Base-by-base conservation (phyloP, 1,140 invertebrate genomes). In the Dryas iulia region DNA sequence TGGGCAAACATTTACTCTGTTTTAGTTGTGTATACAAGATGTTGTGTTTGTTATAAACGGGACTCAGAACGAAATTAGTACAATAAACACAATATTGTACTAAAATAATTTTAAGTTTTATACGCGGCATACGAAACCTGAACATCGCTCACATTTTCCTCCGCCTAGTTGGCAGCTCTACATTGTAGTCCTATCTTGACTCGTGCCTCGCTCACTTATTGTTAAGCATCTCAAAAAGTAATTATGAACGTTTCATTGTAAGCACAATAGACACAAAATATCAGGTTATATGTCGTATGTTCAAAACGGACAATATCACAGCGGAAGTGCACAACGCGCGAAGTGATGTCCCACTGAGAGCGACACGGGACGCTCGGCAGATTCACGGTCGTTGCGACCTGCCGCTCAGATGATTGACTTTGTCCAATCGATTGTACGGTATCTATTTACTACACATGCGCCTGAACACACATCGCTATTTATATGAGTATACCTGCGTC, bases 381-480 rank as follows among this genome's bases (percentile, higher is more conserved):
- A 85, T 89, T 89, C 87, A 91, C 87, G 89, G 89, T 89, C 87
- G 87, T 77, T 47, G 73, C 82, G 86, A 89, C 82, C 86, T 84
- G 81, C 71, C 79, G 76, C 74, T 75, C 86, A 83, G 77, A 88
- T 84, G 88, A 89, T 87, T 85, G 82, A 87, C 84, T 89, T 83
- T 84, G 84, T 83, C 88, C 86, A 87, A 89, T 91, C 86, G 88
- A 90, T 90, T 90, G 83, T 86, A 79, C 80, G 74, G 78, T 80
- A 77, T 78, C 78, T 84, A 86, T 83, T 82, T 80, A 81, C 81
- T 80, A 81, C 81, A 79, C 74, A 78, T 76, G 78, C 75, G 71
- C 72, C 66, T 70, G 66, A 75, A 69, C 79, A 66, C 73, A 73
- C 78, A 68, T 71, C 60, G 78, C 66, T 68, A 70, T 78, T 81